Base-by-base conservation (phyloP, 2,888 invertebrate genomes). In the Endomychus coccineus region DNA sequence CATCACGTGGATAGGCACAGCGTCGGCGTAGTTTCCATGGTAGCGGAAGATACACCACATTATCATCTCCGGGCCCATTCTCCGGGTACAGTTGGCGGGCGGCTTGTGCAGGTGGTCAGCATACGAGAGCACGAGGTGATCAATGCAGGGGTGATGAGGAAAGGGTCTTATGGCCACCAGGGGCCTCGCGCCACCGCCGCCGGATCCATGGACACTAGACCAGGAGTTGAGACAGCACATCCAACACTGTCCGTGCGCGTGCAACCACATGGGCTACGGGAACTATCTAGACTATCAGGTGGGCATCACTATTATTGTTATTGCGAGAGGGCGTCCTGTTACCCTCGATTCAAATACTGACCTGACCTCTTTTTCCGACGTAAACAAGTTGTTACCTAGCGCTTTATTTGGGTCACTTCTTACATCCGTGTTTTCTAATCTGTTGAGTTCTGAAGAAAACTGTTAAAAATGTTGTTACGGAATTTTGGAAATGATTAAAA, bases 231-330 rank as follows among this genome's bases (percentile, higher is more conserved):
- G 86, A 64, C 79, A 83, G 67, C 89, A 89, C 74, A 88, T 89
- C 66, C 83, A 85, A 69, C 81, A 79, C 66, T 89, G 89, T 71
- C 81, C 85, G 55, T 89, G 89, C 71, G 82, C 86, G 58, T 89
- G 89, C 76, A 86, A 88, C 74, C 89, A 89, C 74, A 84, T 89
- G 83, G 89, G 89, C 64, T 88, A 86, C 72, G 89, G 89, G 57
- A 89, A 89, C 73, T 87, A 81, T 67, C 81, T 86, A 80, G 87
- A 87, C 73, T 88, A 87, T 71, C 86, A 86, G 80, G 83, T n/a
- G n/a, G n/a, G n/a, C n/a, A n/a, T n/a, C n/a, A n/a, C n/a, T n/a
- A n/a, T n/a, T n/a, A n/a, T n/a, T n/a, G n/a, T n/a, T n/a, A 84
- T 68, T n/a, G n/a, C n/a, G n/a, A n/a, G n/a, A n/a, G n/a, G n/a